Percentiles rank a stretch among this genome's conserved stretches.
Conservation (phyloP, 1,140 invertebrate species). For the Mesaphorura yosii region DNA sequence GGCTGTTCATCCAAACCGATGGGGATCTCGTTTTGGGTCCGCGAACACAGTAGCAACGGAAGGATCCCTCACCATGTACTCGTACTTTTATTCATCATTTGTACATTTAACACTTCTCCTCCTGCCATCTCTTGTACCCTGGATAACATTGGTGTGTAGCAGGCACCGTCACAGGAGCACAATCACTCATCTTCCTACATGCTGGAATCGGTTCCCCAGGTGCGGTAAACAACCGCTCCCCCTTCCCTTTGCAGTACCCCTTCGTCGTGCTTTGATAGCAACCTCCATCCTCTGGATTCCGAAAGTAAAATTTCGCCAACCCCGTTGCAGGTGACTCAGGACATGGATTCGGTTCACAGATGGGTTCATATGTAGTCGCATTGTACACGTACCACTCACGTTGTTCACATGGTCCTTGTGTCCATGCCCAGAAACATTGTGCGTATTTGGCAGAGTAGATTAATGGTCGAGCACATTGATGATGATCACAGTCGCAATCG, state of each 20-base stretch:
- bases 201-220: constrained; percentile 20
- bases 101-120: constrained; percentile 11
- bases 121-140: constrained; percentile 17
- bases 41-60: too few relatives aligned
- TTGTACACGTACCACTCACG: constrained; percentile 15
- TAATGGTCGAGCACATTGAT: constrained; percentile 23
- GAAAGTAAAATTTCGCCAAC: constrained; percentile 13
- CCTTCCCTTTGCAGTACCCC: constrained; percentile 17
- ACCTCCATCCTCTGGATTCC: constrained; percentile 14
- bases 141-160: constrained; percentile 18
- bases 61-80: too few relatives aligned
- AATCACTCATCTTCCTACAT: constrained; percentile 11
- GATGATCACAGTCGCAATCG: constrained; percentile 26
- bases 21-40: too few relatives aligned
- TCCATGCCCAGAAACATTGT: constrained; percentile 30
- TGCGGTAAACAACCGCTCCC: constrained; percentile 10
- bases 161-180: constrained; percentile 8
- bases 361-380: background rate
- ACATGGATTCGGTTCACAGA: constrained; percentile 16
- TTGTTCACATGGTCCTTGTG: constrained; percentile 25
- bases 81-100: background rate
- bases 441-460: constrained; percentile 21
- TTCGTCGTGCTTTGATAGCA: constrained; percentile 20
- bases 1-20: too few relatives aligned
- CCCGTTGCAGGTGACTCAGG: constrained; percentile 8